Evolutionary conservation across 2,888 invertebrate species (phyloP), one percentile per base, ranked within the genome.

Genomic region (Itoplectis maculator): DNA sequence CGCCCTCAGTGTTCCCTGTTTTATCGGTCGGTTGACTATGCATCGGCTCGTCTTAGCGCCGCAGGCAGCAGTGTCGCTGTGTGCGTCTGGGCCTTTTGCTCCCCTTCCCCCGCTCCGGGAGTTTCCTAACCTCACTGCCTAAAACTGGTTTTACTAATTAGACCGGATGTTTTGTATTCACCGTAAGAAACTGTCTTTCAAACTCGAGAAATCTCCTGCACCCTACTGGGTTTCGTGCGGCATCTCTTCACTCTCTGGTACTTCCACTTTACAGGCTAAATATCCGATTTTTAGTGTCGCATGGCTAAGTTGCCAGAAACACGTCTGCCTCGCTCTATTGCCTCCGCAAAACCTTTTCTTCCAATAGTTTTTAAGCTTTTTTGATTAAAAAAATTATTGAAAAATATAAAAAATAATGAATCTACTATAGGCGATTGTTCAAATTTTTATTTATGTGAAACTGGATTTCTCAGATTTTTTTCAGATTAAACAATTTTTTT

Each of bases 61-160:
- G 7, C 15, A 15, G 49, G 8, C 6, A 5, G 15, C 49, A 18
- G 3, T 49, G 18, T 49, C 49, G 49, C 49, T 15, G 7, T 49
- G 18, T 0, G 1, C 15, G 47, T n/a, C 15, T 47, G 15, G 47
- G 3, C 15, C 47, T 47, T 47, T 47, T 15, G 47, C 47, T 47
- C 47, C 47, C 47, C 47, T 47, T n/a, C 15, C 47, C 47, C 47
- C 47, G 47, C 47, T 47, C 47, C 47, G 15, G 15, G n/a, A 47
- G 47, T 47, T 47, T 47, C n/a, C 47, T 47, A 47, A 47, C 47
- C 47, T 47, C 47, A 0, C 47, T 15, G 15, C 47, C 47, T 1
- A 47, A 47, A 47, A 47, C 47, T 47, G 47, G 47, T n/a, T 47
- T 47, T 47, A 15, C 47, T 47, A 47, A 47, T 47, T 47, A 47